phyloP scores from a whole-genome alignment of 2,113 vertebrate species.

The Anser cygnoides region DNA sequence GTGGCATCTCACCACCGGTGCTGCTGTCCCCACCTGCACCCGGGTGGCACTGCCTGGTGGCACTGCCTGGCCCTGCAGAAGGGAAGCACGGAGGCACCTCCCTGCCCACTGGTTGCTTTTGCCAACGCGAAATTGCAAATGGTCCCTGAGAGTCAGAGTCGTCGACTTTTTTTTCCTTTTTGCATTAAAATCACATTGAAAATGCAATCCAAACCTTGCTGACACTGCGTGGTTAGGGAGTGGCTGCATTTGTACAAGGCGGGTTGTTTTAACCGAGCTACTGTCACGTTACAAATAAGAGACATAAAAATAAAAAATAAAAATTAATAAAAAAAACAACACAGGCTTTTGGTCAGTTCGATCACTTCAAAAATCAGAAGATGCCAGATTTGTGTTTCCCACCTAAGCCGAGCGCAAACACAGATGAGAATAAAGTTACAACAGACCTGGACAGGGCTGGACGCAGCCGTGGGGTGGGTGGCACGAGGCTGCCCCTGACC shows the following conservation, averaged over 20 bases:
- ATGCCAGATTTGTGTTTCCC: not conserved
- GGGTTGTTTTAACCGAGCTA: not conserved
- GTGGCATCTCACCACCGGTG: not conserved
- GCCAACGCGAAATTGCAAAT: fast-evolving
- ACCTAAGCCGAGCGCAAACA: fast-evolving
- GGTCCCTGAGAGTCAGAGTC: fast-evolving
- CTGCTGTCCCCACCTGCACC: not conserved
- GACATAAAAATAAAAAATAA: not conserved
- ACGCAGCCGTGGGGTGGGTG: fast-evolving
- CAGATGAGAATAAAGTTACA: not conserved
- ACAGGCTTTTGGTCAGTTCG: not conserved
- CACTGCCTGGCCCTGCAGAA: too few relatives aligned
- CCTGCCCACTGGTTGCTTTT: not conserved
- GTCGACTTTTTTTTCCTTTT: not conserved
- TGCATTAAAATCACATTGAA: not conserved
- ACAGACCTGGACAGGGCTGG: not conserved
- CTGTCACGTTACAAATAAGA: not conserved
- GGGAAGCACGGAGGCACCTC: not conserved
- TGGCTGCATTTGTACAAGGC: not conserved
- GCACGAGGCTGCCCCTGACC: not conserved
- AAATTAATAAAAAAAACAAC: not conserved
- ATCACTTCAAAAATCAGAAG: not conserved
- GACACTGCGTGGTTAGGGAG: not conserved
- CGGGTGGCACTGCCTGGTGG: not conserved
- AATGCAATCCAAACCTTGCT: not conserved